Base-by-base conservation (phyloP, 2,888 invertebrate species). In the Drosophila algonquin region DNA sequence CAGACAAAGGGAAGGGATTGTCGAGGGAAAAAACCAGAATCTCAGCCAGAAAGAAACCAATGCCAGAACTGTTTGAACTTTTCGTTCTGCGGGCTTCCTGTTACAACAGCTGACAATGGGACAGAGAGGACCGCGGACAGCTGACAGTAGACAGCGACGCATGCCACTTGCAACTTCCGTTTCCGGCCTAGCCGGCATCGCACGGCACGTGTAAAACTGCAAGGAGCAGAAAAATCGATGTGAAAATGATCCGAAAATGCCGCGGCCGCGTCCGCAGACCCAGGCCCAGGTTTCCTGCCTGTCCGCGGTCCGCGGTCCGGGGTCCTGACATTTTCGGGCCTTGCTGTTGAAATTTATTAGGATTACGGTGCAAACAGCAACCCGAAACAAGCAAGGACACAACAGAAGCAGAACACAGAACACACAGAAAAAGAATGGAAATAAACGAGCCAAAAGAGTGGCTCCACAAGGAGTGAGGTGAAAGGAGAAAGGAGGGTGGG, bases 111-210 rank as follows among this genome's bases (percentile, higher is more conserved):
- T 18, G 47, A 18, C 30, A 52, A 44, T 30, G 30, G 14, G 40
- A 40, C 7, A 35, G 14, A 35, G 9, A 3, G 57, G 14, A 18
- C 30, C 70, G 10, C 68, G 62, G 71, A 67, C 78, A 81, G 50
- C 62, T 60, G 69, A 68, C 78, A 80, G 61, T 48, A 10, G 45
- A 65, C 73, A 64, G 67, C 77, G 77, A 83, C 85, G 87, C 88
- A 83, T 80, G 82, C 80, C 77, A 82, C 77, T 79, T 87, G 86
- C 78, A 74, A 81, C 80, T 81, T 83, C 85, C 82, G 82, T 72
- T 81, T 87, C 81, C 87, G 84, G 65, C 27, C 46, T 30, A 27
- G 62, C 51, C 67, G 73, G 54, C 62, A 62, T 53, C 58, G 67
- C 63, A 48, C 45, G 72, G 32, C 27, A 61, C 53, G 52, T 76